phyloP scores from a whole-genome alignment of 2,113 vertebrate genomes.

The Rhizomys pruinosus region DNA sequence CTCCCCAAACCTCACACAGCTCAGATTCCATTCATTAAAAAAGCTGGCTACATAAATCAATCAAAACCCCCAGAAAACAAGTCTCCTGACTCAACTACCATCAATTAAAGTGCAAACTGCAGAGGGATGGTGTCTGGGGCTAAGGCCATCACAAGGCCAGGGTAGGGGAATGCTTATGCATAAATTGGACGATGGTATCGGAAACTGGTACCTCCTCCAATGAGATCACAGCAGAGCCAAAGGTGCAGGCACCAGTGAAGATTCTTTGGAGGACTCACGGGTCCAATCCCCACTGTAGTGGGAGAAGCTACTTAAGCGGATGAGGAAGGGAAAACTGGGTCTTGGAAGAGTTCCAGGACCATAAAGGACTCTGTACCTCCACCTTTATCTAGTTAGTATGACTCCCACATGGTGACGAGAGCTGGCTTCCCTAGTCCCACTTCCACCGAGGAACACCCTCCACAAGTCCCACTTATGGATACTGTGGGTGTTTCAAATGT shows the following conservation, averaged over 20 bases:
- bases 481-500: constrained; percentile 72
- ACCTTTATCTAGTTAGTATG: not conserved
- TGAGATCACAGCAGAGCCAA: constrained; percentile 75
- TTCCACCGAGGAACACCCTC: constrained; percentile 60
- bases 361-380: constrained; percentile 10
- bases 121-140: constrained; percentile 58
- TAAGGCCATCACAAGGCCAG: constrained; percentile 66
- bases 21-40: constrained; percentile 66
- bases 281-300: constrained; percentile 56
- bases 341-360: constrained; percentile 44
- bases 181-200: constrained; percentile 71
- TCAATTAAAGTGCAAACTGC: constrained; percentile 83
- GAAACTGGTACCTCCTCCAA: constrained; percentile 75
- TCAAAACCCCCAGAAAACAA: constrained; percentile 64
- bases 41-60: constrained; percentile 51
- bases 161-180: constrained; percentile 54
- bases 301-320: constrained; percentile 61
- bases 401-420: constrained; percentile 9
- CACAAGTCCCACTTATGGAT: constrained; percentile 60
- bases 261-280: constrained; percentile 78
- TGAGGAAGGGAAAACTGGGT: constrained; percentile 42
- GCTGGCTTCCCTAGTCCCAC: constrained; percentile 33
- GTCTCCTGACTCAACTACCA: constrained; percentile 54
- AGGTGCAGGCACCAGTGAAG: constrained; percentile 79
- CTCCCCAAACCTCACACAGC: constrained; percentile 42